Base-by-base conservation (phyloP, 1,140 invertebrate genomes). In the Hylaeus anthracinus region DNA sequence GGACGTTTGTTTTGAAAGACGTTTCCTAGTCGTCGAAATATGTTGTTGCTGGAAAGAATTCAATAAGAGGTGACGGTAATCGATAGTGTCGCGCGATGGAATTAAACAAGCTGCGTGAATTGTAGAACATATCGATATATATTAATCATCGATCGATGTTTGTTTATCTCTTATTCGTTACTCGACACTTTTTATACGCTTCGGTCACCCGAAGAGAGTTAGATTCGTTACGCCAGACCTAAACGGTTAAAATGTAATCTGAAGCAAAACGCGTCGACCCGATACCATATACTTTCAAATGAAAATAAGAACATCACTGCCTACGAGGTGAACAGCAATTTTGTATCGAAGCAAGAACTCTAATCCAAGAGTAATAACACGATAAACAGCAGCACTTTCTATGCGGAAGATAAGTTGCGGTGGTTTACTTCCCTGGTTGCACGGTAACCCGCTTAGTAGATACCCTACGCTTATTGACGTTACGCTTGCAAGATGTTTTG, bases 371-470 rank as follows among this genome's bases (percentile, higher is more conserved):
- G 53, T 48, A 70, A 66, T 72, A 78, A 81, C 37, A 14, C 39
- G 81, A 82, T 87, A 87, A 86, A 26, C 26, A 26, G 63, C 79
- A 53, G 83, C 66, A 85, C 89, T 91, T 91, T 90, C 89, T 90
- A 90, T 82, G 56, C 90, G 90, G 89, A 90, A 91, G 88, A 79
- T 79, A 56, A 26, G 61, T 61, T 64, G 39, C 67, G 41, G 39
- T 39, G 9, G 58, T n/a, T 76, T 43, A 70, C 58, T 81, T 60
- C 53, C n/a, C 15, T 15, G 60, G 37, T 74, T 74, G 53, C 58
- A 37, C 55, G 71, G 45, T 66, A 48, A 58, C 39, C n/a, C 15
- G 45, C 67, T 71, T 61, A 55, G 45, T 37, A 56, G 26, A 26
- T 85, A n/a, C 5, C 14, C 14, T 75, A 65, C 66, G 51, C 55